Evolutionary conservation across 2,797 vertebrate genomes (phyloP), one percentile per base, ranked within the genome.

Genomic region (Chloroceryle amazona): DNA sequence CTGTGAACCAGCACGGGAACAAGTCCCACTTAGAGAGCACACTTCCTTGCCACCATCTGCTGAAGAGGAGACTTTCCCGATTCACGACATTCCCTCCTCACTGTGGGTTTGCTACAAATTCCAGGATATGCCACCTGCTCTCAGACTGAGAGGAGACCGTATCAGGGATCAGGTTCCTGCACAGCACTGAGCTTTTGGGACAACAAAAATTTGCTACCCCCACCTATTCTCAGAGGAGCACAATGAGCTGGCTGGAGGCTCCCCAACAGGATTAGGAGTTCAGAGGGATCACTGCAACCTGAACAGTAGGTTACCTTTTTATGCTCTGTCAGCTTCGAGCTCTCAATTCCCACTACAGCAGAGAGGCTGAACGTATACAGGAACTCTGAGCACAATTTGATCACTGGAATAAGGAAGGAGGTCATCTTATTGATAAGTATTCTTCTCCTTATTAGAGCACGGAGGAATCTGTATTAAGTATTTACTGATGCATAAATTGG

Each of bases 251-350:
- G 57, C 91, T 89, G 90, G 66, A 68, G 78, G 78, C 55, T 93
- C 60, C n/a, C 9, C 1, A 79, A 62, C 18, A 37, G 84, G 63
- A 94, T 73, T 70, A 78, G 79, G 55, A 47, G 82, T 66, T 28
- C 88, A 78, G 35, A 94, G 80, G 35, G 79, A 80, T 58, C 81
- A 18, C 35, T 72, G 66, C 83, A 94, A 78, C 54, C 66, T 39
- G 13, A 88, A 89, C 71, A 86, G 51, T 19, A 72, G 66, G 42
- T 67, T 95, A 76, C 86, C 81, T 84, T 89, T 93, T 92, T 90
- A 75, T 46, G 60, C 61, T 89, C 58, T 63, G 52, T 57, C 86
- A 96, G 62, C 70, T 86, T 31, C 31, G 0, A 75, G 86, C 66
- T 81, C 83, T 75, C 51, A 51, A 54, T 79, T 79, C 67, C 71